Percentiles rank a stretch among this genome's conserved stretches.
phyloP scores from a whole-genome alignment of 2,888 invertebrate species.

The Stictocephala bisonia region DNA sequence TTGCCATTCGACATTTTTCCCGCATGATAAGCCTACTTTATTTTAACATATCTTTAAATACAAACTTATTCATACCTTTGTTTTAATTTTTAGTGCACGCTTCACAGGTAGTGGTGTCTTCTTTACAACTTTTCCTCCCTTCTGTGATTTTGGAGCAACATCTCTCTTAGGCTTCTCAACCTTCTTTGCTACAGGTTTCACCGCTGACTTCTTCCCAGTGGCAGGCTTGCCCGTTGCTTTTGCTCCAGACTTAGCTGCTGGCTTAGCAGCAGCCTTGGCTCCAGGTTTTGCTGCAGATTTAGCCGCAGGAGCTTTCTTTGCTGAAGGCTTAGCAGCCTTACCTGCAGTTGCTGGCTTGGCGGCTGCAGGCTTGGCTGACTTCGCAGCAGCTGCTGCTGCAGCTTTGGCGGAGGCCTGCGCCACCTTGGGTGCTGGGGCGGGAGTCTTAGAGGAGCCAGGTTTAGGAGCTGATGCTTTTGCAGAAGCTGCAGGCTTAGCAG shows the following conservation, averaged over 20 bases:
- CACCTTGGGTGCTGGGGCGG: conserved; percentile 62
- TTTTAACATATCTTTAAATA: background rate
- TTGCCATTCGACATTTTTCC: no score
- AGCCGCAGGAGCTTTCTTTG: conserved; percentile 58
- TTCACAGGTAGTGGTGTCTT: conserved; percentile 71
- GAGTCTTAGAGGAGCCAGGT: conserved; percentile 60
- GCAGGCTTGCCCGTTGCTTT: conserved; percentile 64
- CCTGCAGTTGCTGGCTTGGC: conserved; percentile 5
- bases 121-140: conserved; percentile 66
- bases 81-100: conserved; percentile 87
- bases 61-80: conserved; percentile 73
- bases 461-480: conserved; percentile 61
- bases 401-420: conserved; percentile 57
- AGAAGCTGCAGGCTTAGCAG: conserved; percentile 63
- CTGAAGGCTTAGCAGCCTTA: conserved; percentile 58
- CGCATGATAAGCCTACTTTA: no score
- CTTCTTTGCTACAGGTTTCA: conserved; percentile 64
- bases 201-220: conserved; percentile 63
- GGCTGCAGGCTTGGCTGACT: conserved; percentile 24
- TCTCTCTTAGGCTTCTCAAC: conserved; percentile 69
- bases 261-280: conserved; percentile 63
- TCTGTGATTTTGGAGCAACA: conserved; percentile 68
- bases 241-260: conserved; percentile 62
- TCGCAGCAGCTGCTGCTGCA: conserved; percentile 51
- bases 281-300: conserved; percentile 54